Evolutionary conservation across 2,113 vertebrate species (phyloP).

Genomic region (Oncorhynchus nerka): DNA sequence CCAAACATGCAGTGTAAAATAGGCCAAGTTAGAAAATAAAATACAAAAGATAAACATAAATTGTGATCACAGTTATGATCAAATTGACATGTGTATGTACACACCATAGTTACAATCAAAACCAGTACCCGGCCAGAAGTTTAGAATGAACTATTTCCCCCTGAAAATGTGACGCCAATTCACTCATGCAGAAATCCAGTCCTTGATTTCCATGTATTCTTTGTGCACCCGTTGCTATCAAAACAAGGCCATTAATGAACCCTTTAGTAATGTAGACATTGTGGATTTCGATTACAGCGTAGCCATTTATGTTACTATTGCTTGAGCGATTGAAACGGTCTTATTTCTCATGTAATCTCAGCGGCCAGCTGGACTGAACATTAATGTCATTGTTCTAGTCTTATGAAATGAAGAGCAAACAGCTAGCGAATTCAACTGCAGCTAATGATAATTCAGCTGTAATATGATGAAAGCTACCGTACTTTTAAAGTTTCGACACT

Average conservation of each 20-base stretch:
- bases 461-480: background rate
- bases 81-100: background rate
- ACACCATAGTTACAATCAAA: slow-evolving; percentile 10
- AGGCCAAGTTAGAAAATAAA: background rate
- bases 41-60: no score
- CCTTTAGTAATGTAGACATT: background rate
- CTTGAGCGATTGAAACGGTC: background rate
- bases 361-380: background rate
- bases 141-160: background rate
- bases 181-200: slow-evolving; percentile 16
- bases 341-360: background rate
- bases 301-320: background rate
- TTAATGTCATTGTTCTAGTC: background rate
- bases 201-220: slow-evolving; percentile 27
- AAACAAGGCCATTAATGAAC: slow-evolving; percentile 31
- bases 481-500: background rate
- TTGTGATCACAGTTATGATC: no score
- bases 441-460: background rate
- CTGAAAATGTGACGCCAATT: slow-evolving; percentile 14
- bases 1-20: no score
- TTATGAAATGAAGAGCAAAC: background rate
- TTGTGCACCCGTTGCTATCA: slow-evolving; percentile 18
- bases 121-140: background rate
- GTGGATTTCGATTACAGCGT: background rate
- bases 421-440: background rate